A percentile compares a stretch with the other conserved stretches of the same genome.
These are phyloP conservation scores for Schizopygopsis malacanthus DNA, from an alignment of 2,797 vertebrate species.

Conservation along the genomic window DNA sequence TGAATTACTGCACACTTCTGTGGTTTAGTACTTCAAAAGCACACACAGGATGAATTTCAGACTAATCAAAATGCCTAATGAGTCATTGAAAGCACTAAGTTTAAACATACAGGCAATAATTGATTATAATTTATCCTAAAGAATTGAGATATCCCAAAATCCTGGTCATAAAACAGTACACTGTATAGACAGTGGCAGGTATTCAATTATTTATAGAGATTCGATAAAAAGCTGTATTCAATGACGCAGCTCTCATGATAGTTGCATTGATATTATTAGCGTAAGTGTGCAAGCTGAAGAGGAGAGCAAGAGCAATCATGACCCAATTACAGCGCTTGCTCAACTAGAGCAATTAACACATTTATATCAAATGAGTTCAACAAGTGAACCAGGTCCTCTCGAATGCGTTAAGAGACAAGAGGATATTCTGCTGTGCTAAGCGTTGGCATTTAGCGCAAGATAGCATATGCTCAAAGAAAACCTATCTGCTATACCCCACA, in stretches of 20 bases:
- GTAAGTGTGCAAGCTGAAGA: constrained; percentile 33
- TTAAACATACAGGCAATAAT: not conserved
- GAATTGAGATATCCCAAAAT: not conserved
- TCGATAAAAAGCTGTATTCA: not conserved
- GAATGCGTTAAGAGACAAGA: constrained; percentile 44
- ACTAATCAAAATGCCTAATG: not conserved
- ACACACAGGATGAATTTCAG: not conserved
- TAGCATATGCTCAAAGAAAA: constrained; percentile 25
- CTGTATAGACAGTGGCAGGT: not conserved
- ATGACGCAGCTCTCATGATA: constrained; percentile 36
- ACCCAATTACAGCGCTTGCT: constrained; percentile 81
- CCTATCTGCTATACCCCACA: not conserved
- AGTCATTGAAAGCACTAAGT: not conserved
- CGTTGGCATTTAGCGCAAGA: constrained; percentile 22
- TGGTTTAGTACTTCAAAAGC: not conserved
- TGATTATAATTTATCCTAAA: not conserved
- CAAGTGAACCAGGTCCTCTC: constrained; percentile 78
- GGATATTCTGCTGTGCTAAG: constrained; percentile 35
- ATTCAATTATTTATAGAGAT: not conserved
- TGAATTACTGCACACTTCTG: constrained; percentile 3
- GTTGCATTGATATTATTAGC: constrained; percentile 34
- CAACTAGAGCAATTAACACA: constrained; percentile 82
- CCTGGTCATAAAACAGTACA: not conserved
- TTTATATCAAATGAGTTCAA: constrained; percentile 82
- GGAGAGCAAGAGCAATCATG: constrained; percentile 73